Evolutionary conservation across 2,797 vertebrate genomes (phyloP), one percentile per base, ranked within the genome.

Genomic region (Sciurus vulgaris): DNA sequence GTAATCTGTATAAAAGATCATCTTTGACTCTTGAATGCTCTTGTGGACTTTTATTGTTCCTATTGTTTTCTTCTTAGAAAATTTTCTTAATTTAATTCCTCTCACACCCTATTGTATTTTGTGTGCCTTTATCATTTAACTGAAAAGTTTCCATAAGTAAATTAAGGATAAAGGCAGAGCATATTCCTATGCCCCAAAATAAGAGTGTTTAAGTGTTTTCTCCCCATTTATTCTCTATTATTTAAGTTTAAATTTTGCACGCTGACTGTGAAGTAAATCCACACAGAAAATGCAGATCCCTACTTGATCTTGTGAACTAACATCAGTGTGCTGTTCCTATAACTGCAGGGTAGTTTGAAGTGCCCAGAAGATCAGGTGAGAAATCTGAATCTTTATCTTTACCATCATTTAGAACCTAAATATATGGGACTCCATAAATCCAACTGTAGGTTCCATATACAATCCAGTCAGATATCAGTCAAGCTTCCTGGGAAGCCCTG

Each of bases 301-400:
- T 35, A 49, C 8, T 47, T 6, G 11, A 28, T 76, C 47, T 35
- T 67, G 15, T 76, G 51, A 77, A 56, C 4, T 70, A 5, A 67
- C 10, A 79, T 70, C 47, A 38, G 65, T 26, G 20, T 7, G 51
- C 63, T 51, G 44, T 84, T 3, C 2, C 13, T 90, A 17, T 2
- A 15, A 70, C 10, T 47, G 22, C 26, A 92, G 47, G 18, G 5
- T 12, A 90, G 51, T 49, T 76, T 74, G 54, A 77, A 86, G 73
- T 14, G 1, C 8, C 33, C 30, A 51, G 24, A 8, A 54, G 15
- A n/a, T 41, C 20, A 38, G 1, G 5, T 81, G 35, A 5, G 30
- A 67, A 90, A 12, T 14, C 24, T 47, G 14, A 93, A 88, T 94
- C 93, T 22, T 79, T 86, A 88, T 59, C 13, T 79, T 28, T 92